Evolutionary conservation across 1,140 invertebrate genomes (phyloP).

Genomic region (Augochlora pura): DNA sequence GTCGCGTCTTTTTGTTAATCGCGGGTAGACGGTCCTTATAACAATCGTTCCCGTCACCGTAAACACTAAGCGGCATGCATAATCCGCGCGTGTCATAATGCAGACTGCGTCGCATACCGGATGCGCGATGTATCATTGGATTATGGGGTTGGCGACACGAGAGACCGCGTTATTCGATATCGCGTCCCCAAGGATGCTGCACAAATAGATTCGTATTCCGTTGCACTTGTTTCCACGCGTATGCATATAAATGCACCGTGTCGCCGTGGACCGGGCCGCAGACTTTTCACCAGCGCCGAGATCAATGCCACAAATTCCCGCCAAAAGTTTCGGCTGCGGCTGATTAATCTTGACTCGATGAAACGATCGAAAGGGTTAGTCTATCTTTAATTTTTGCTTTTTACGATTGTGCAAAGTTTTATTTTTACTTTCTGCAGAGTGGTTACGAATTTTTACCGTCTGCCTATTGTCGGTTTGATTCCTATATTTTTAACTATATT

Average conservation of each 20-base stretch:
- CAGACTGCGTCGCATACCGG: background rate
- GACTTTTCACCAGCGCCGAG: background rate
- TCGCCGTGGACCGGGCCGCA: background rate
- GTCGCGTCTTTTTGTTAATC: too few relatives aligned
- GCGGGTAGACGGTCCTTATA: background rate
- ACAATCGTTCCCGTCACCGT: conserved; percentile 17
- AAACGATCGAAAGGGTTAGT: too few relatives aligned
- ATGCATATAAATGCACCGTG: conserved; percentile 13
- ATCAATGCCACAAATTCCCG: background rate
- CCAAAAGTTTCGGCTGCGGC: background rate
- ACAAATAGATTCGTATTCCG: conserved; percentile 26
- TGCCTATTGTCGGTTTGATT: too few relatives aligned
- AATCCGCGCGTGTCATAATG: conserved; percentile 31
- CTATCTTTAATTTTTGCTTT: too few relatives aligned
- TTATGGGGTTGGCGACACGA: conserved; percentile 27
- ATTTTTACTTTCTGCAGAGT: too few relatives aligned
- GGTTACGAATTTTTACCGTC: too few relatives aligned
- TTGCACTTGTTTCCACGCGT: conserved; percentile 23
- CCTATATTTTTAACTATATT: too few relatives aligned
- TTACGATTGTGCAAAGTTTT: too few relatives aligned
- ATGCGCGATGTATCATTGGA: conserved; percentile 25
- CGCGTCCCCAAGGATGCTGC: conserved; percentile 4
- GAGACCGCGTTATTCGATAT: conserved; percentile 25
- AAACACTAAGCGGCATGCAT: conserved; percentile 11
- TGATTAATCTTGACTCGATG: too few relatives aligned